A percentile compares a stretch with the other conserved stretches of the same genome.
These are phyloP conservation scores for Cephonodes hylas DNA, from an alignment of 2,888 invertebrate genomes.

Conservation along the genomic window DNA sequence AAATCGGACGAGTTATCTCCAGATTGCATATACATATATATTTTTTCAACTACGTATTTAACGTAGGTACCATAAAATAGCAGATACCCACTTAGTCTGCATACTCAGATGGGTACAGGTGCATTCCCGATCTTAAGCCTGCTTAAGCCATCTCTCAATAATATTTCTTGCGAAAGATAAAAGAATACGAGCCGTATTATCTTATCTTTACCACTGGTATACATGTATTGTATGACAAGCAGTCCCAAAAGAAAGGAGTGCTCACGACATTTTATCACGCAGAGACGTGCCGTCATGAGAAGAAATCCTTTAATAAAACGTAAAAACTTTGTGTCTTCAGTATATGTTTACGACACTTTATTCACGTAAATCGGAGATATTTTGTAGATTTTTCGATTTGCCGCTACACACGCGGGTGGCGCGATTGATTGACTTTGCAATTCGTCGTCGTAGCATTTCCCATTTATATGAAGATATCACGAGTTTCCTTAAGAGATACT, in stretches of 20 bases:
- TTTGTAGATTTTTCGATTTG: conserved; percentile 68
- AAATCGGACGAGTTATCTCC: too few species aligned
- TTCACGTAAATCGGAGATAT: conserved; percentile 49
- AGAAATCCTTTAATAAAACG: conserved; percentile 1
- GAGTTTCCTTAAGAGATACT: conserved; percentile 42
- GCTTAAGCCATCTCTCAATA: too few species aligned
- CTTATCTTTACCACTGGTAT: neutral
- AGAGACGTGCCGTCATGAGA: neutral
- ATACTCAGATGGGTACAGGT: too few species aligned
- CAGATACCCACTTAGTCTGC: too few species aligned
- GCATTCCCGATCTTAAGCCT: too few species aligned
- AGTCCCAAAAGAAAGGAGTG: neutral
- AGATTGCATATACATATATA: too few species aligned
- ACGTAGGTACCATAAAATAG: too few species aligned
- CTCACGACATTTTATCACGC: neutral
- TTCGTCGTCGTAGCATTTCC: conserved; percentile 58
- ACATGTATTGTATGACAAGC: neutral
- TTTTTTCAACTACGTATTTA: too few species aligned
- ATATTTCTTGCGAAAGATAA: too few species aligned
- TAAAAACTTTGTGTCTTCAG: conserved; percentile 6
- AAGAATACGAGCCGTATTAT: neutral
- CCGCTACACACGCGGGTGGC: conserved; percentile 64
- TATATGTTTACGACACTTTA: conserved; percentile 12
- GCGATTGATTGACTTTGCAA: conserved; percentile 65
- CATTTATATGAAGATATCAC: conserved; percentile 69